Conservation (phyloP, 2,888 invertebrate genomes). For the Cataglyphis livida region DNA sequence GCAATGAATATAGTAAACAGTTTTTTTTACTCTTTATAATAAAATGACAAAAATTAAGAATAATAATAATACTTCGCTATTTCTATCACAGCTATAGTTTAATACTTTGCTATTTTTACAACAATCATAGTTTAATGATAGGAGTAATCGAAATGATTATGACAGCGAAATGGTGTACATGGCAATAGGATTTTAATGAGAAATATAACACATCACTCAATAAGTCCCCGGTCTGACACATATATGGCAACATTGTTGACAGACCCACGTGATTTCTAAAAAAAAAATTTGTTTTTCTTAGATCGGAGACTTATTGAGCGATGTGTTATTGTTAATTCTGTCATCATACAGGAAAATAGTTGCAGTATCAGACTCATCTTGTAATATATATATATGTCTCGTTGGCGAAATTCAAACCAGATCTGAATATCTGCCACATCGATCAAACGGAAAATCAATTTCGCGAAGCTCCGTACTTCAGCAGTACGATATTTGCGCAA, state of each 20-base stretch:
- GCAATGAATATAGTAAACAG: neutral
- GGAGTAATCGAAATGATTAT: neutral
- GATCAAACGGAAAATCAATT: constrained; percentile 47
- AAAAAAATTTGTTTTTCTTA: no score
- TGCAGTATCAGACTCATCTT: neutral
- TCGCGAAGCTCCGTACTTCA: constrained; percentile 45
- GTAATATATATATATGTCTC: constrained; percentile 5
- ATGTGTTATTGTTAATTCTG: neutral
- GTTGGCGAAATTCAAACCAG: constrained; percentile 30
- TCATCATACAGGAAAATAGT: neutral
- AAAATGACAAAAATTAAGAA: neutral
- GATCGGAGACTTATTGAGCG: no score
- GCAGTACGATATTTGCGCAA: constrained; percentile 45
- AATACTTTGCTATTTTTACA: neutral
- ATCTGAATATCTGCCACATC: constrained; percentile 29
- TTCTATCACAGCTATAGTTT: neutral
- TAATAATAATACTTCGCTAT: neutral
- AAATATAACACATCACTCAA: no score
- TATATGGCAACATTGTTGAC: no score
- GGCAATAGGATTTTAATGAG: neutral
- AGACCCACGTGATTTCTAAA: no score
- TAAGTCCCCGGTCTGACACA: no score
- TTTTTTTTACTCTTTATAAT: neutral
- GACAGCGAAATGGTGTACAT: neutral
- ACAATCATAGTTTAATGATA: neutral